Conservation (phyloP, 2,113 vertebrate genomes). For the Phylloscopus whistleri region DNA sequence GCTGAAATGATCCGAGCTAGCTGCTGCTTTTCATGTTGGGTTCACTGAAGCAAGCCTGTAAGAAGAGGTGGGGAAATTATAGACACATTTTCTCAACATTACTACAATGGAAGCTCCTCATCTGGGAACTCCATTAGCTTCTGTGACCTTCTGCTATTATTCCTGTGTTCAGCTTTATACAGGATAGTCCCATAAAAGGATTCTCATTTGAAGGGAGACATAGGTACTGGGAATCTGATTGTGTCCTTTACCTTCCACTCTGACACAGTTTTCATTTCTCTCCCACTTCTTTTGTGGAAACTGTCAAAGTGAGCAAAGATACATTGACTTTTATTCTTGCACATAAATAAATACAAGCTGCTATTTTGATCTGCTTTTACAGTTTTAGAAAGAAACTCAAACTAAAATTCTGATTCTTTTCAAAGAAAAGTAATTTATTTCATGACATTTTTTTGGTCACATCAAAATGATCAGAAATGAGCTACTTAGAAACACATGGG, state of each 20-base stretch:
- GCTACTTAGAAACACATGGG: background rate
- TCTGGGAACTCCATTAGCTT: background rate
- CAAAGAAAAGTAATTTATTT: background rate
- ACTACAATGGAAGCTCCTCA: background rate
- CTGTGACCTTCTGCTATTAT: background rate
- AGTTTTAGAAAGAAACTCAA: background rate
- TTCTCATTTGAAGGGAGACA: background rate
- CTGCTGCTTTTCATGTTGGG: background rate
- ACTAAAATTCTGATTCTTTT: background rate
- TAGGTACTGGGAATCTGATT: background rate
- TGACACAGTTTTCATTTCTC: background rate
- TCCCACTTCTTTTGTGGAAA: background rate
- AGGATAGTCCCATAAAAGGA: background rate
- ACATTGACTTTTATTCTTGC: background rate
- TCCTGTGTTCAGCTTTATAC: background rate
- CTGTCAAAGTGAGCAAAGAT: background rate
- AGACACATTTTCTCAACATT: background rate
- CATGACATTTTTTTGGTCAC: background rate
- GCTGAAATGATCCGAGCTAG: background rate
- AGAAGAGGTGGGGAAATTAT: background rate
- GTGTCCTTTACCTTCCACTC: background rate
- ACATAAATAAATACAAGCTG: background rate
- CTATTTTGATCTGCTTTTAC: background rate
- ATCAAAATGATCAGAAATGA: background rate
- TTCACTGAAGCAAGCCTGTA: background rate